Base-by-base conservation (phyloP, 2,888 invertebrate species). In the Apodemia duryi region DNA sequence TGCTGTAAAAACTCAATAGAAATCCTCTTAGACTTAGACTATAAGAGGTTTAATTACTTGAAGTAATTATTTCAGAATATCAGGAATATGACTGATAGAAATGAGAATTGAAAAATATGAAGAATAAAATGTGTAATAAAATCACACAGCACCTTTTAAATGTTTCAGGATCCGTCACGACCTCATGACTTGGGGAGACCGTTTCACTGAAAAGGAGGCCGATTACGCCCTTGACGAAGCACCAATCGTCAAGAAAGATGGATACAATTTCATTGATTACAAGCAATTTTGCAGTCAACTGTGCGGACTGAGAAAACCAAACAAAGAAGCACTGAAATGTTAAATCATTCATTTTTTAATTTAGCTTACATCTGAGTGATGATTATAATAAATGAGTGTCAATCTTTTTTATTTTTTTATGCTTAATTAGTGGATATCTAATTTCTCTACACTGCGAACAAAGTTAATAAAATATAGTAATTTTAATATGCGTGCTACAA, bases 181-280 rank as follows among this genome's bases (percentile, higher is more conserved):
- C 75, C 83, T 95, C 60, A 94, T 94, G 89, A 93, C 93, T 7
- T 93, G 93, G 80, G 95, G 95, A 5, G 95, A 95, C 74, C 93
- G 93, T 76, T 93, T 95, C 77, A 93, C 93, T 0, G 87, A 88
- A 61, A 92, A 92, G 70, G 95, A 95, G 82, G 94, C 94, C 0
- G 91, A 93, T 69, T 93, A 93, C 71, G 94, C 94, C 0, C 79
- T 95, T 13, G 93, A 94, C 70, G 93, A 94, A 74, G 95, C 95
- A 0, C 94, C 94, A 0, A 80, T 92, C 65, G 85, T 92, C n/a
- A 86, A 92, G 66, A 88, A 92, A 54, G 91, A 92, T 66, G 93
- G 93, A 2, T 78, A 76, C 68, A 80, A 83, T 41, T 93, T 94
- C 93, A 94, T 95, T 68, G 94, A 95, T 77, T 94, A 95, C 75